Evolutionary conservation across 1,140 invertebrate genomes (phyloP).

Genomic region (Zaprionus tsacasi): DNA sequence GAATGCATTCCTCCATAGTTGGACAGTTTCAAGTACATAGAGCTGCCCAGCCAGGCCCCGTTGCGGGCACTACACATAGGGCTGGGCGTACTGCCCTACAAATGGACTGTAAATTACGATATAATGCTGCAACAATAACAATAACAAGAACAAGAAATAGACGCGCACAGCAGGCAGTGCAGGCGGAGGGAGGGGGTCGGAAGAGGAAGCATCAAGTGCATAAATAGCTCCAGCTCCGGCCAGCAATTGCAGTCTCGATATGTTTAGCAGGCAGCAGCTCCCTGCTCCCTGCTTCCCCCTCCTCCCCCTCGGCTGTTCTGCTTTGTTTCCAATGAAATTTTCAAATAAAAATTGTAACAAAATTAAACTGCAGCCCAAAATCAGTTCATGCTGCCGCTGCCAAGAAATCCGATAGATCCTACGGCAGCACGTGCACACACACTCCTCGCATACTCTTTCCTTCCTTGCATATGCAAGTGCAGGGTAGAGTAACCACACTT

Average conservation of each 20-base stretch:
- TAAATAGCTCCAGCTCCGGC: slow-evolving; percentile 23
- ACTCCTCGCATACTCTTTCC: slow-evolving; percentile 9
- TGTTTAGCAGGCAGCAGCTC: neutral
- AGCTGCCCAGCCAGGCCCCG: neutral
- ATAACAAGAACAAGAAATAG: neutral
- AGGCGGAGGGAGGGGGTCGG: neutral
- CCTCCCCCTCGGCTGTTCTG: neutral
- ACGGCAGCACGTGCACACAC: slow-evolving; percentile 21
- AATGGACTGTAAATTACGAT: slow-evolving; percentile 33
- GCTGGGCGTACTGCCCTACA: slow-evolving; percentile 18
- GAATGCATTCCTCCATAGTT: neutral
- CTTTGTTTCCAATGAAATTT: slow-evolving; percentile 38
- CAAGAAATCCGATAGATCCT: slow-evolving; percentile 27
- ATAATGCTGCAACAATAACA: slow-evolving; percentile 14
- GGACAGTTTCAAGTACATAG: slow-evolving; percentile 7
- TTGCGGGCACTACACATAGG: neutral
- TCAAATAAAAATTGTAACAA: slow-evolving; percentile 28
- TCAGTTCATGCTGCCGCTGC: slow-evolving; percentile 1
- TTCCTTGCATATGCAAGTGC: no score
- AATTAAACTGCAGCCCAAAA: slow-evolving; percentile 17
- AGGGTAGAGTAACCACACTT: neutral
- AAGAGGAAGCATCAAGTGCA: slow-evolving; percentile 38
- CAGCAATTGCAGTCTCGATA: slow-evolving; percentile 9
- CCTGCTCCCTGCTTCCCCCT: neutral
- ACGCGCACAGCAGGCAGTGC: slow-evolving; percentile 7